These are phyloP conservation scores for Brachyopa scutellaris DNA, from an alignment of 2,888 invertebrate species.

Conservation along the genomic window DNA sequence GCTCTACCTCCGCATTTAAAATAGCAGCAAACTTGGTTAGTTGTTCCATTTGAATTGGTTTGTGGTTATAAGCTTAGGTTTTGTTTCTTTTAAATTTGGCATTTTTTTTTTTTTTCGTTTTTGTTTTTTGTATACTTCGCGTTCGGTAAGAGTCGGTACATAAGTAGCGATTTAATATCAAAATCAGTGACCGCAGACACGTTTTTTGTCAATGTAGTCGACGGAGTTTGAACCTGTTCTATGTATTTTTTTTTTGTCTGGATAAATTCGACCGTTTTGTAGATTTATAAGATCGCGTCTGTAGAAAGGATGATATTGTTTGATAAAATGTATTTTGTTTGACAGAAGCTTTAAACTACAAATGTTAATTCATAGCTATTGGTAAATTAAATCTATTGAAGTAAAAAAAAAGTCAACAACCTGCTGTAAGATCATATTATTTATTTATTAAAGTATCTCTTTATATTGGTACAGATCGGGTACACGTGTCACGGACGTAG, in stretches of 20 bases:
- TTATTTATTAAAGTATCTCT: too few species aligned
- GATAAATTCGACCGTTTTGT: conserved; percentile 3
- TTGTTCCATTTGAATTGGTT: conserved; percentile 41
- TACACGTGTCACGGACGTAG: conserved; percentile 13
- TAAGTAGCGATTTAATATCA: conserved; percentile 6
- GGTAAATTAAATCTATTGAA: too few species aligned
- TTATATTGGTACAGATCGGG: too few species aligned
- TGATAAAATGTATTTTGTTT: too few species aligned
- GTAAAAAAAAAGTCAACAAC: too few species aligned
- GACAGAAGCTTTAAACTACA: too few species aligned
- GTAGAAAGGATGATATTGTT: too few species aligned
- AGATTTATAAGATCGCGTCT: too few species aligned
- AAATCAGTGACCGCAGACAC: conserved; percentile 56
- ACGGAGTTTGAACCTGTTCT: conserved; percentile 62
- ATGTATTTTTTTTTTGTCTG: conserved; percentile 5
- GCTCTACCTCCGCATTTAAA: conserved; percentile 24
- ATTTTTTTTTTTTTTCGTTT: neutral
- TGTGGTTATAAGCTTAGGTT: conserved; percentile 17
- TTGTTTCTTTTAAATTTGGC: conserved; percentile 7
- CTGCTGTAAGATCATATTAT: too few species aligned
- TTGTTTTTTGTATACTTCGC: conserved; percentile 14
- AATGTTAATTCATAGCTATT: too few species aligned
- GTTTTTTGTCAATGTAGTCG: conserved; percentile 1
- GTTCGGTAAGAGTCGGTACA: conserved; percentile 7
- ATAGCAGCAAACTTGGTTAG: conserved; percentile 23